A percentile compares a stretch with the other conserved stretches of the same genome.
Conservation (phyloP, 2,797 vertebrate genomes). For the Phaenicophaeus curvirostris region DNA sequence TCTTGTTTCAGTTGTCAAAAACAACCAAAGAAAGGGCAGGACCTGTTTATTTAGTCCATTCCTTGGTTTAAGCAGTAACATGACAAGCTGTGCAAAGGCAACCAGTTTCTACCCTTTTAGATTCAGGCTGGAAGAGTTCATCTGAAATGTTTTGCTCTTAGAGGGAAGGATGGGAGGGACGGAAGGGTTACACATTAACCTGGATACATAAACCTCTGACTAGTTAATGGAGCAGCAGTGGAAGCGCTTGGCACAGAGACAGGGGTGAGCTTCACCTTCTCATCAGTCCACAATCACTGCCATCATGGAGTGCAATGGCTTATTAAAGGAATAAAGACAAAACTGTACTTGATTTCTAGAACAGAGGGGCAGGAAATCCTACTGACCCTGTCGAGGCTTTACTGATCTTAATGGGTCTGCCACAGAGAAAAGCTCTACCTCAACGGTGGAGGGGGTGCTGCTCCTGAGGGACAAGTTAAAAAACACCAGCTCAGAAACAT, state of each 20-base stretch:
- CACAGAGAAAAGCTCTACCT: slow-evolving; percentile 26
- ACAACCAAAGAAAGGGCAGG: neutral
- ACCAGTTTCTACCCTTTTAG: neutral
- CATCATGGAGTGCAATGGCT: fast-evolving
- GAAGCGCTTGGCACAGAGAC: neutral
- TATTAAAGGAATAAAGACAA: slow-evolving; percentile 33
- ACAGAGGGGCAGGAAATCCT: neutral
- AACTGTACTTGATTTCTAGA: neutral
- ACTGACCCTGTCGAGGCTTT: slow-evolving; percentile 8
- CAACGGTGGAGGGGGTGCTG: neutral
- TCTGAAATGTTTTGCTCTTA: neutral
- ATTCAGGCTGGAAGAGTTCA: neutral
- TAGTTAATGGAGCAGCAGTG: slow-evolving; percentile 36
- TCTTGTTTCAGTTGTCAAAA: neutral
- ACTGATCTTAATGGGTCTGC: slow-evolving; percentile 39
- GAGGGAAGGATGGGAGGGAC: neutral
- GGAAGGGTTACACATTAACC: neutral
- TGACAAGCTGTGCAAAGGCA: neutral
- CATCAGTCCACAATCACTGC: neutral
- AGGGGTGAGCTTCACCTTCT: neutral
- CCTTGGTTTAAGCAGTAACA: neutral
- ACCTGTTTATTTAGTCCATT: neutral
- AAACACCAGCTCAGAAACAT: slow-evolving; percentile 14
- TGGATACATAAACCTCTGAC: neutral
- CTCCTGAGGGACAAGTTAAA: slow-evolving; percentile 17